phyloP scores from a whole-genome alignment of 2,888 invertebrate genomes.

The Cecidostiba fungosa region DNA sequence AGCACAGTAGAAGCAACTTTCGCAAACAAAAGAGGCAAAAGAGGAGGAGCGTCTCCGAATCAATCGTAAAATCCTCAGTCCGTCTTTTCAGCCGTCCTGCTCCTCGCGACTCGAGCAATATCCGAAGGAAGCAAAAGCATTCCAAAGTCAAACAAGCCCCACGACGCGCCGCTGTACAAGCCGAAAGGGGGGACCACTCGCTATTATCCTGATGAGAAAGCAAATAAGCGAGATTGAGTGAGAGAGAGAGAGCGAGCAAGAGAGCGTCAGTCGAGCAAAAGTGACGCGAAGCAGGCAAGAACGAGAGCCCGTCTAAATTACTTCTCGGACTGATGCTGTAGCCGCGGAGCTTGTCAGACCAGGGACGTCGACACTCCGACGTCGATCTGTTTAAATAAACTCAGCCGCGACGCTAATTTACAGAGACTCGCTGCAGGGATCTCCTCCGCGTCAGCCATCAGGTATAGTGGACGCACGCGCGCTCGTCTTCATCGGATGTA shows the following conservation, averaged over 20 bases:
- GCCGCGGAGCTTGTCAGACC: not conserved
- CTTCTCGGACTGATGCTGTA: slow-evolving; percentile 42
- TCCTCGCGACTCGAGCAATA: not conserved
- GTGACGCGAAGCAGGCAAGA: not conserved
- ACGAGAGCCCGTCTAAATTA: slow-evolving; percentile 50
- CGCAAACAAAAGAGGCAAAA: too few species aligned
- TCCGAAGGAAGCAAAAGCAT: slow-evolving; percentile 11
- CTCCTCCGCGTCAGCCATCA: too few species aligned
- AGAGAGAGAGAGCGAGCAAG: not conserved
- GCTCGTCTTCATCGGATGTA: too few species aligned
- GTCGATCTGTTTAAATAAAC: slow-evolving; percentile 62
- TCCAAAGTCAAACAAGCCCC: slow-evolving; percentile 36
- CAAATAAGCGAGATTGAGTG: slow-evolving; percentile 21
- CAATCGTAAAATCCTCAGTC: too few species aligned
- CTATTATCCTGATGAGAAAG: slow-evolving; percentile 57
- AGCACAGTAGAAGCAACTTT: too few species aligned
- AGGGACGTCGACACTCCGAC: slow-evolving; percentile 37
- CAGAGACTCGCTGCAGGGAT: not conserved
- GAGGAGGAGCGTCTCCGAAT: too few species aligned
- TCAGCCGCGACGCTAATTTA: slow-evolving; percentile 33
- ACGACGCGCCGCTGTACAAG: not conserved
- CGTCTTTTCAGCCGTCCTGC: too few species aligned
- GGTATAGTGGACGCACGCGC: too few species aligned
- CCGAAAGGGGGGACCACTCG: not conserved
- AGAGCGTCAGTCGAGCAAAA: not conserved